phyloP scores from a whole-genome alignment of 2,797 vertebrate species.

The Pseudochirops cupreus region DNA sequence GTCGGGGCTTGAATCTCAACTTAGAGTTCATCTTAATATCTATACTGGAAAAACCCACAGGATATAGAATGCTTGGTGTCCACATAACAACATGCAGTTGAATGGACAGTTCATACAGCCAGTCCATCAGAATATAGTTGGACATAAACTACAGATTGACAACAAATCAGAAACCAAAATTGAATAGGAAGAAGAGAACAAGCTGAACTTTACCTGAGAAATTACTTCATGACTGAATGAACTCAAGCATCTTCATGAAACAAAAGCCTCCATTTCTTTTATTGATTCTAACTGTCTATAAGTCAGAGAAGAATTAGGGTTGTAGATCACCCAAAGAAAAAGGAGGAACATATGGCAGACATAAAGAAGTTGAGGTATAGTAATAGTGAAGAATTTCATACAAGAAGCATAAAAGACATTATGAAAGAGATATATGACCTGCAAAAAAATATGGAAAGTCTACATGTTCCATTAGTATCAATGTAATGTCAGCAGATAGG shows the following conservation, averaged over 20 bases:
- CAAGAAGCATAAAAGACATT: background rate
- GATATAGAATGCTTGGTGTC: background rate
- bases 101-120: background rate
- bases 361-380: background rate
- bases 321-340: background rate
- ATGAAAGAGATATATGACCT: background rate
- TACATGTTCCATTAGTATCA: background rate
- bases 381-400: background rate
- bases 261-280: background rate
- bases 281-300: background rate
- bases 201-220: background rate
- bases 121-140: background rate
- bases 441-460: background rate
- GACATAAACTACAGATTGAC: background rate
- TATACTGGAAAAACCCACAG: background rate
- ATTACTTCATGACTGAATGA: background rate
- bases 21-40: background rate
- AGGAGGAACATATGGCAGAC: background rate
- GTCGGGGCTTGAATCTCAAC: background rate
- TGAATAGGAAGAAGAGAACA: background rate
- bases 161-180: background rate
- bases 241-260: background rate
- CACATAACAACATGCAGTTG: background rate
- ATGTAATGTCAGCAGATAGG: background rate
- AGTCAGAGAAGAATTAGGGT: background rate